Base-by-base conservation (phyloP, 2,888 invertebrate species). In the Phasia obesa region DNA sequence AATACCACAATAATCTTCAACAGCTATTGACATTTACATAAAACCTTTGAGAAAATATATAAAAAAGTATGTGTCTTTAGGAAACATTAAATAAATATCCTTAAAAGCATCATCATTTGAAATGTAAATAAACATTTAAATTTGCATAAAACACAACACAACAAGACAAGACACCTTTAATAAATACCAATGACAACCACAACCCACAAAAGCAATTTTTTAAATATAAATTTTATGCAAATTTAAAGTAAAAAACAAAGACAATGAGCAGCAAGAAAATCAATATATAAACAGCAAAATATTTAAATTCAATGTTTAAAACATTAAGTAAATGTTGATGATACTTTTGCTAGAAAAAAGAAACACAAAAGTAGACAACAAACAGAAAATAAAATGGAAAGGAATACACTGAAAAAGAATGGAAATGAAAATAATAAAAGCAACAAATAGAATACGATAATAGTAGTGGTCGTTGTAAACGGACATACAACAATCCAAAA, bases 61-160 rank as follows among this genome's bases (percentile, higher is more conserved):
- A 64, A 31, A 64, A 47, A 64, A 7, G 25, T 55, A 13, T 55
- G 4, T n/a, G 31, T 19, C 19, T 44, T 57, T 51, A 57, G 1
- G 59, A 67, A 53, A 70, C 53, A 77, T 55, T 44, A 70, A 70
- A 62, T 70, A 70, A 77, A 77, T 44, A 69, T 70, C 60, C 76
- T 77, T 60, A 77, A 77, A 77, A 77, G 76, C 60, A 60, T 42
- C 55, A 73, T 79, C 75, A 83, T 83, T 79, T 83, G 55, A 65
- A 74, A 82, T 82, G 82, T 74, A 83, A 83, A 83, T 83, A 76
- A 83, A 69, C 67, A 76, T 76, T 79, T 75, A 76, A 57, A 83
- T 83, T 83, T 79, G 42, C 79, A 83, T 83, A 83, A 79, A 83
- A 83, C 49, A 31, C 53, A 69, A 78, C 35, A 35, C 1, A 3